Conservation (phyloP, 2,888 invertebrate genomes). For the Hyalella azteca region DNA sequence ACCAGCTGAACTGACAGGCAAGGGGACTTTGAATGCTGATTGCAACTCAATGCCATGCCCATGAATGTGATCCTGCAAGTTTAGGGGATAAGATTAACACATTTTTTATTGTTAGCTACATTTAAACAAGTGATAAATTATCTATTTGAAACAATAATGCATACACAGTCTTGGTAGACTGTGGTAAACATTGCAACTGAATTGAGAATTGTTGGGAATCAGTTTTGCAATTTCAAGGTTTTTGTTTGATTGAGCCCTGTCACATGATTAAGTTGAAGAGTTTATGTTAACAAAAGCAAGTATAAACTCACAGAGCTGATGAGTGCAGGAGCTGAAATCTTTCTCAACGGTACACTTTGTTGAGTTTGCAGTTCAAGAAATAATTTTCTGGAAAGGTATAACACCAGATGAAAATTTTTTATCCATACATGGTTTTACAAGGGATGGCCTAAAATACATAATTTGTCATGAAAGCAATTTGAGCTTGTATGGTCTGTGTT, state of each 20-base stretch:
- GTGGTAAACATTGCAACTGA: not conserved
- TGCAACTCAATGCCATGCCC: not conserved
- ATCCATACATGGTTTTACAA: not conserved
- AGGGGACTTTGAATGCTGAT: not conserved
- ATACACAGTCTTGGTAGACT: not conserved
- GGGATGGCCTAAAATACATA: not conserved
- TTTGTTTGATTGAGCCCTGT: too few relatives aligned
- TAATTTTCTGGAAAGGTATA: too few relatives aligned
- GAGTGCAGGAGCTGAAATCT: too few relatives aligned
- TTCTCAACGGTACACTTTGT: too few relatives aligned
- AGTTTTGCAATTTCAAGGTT: not conserved
- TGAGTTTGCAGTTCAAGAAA: too few relatives aligned
- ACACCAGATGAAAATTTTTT: not conserved
- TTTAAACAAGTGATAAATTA: not conserved
- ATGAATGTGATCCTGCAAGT: not conserved
- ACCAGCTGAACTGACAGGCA: not conserved
- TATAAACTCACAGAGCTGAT: too few relatives aligned
- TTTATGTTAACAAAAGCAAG: too few relatives aligned
- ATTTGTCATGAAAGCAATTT: not conserved
- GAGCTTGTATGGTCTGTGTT: too few relatives aligned
- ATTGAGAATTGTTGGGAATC: not conserved
- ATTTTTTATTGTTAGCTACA: not conserved
- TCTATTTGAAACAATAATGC: not conserved
- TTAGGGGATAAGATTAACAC: not conserved
- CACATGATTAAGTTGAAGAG: too few relatives aligned